Base-by-base conservation (phyloP, 2,113 vertebrate genomes). In the Ascaphus truei region DNA sequence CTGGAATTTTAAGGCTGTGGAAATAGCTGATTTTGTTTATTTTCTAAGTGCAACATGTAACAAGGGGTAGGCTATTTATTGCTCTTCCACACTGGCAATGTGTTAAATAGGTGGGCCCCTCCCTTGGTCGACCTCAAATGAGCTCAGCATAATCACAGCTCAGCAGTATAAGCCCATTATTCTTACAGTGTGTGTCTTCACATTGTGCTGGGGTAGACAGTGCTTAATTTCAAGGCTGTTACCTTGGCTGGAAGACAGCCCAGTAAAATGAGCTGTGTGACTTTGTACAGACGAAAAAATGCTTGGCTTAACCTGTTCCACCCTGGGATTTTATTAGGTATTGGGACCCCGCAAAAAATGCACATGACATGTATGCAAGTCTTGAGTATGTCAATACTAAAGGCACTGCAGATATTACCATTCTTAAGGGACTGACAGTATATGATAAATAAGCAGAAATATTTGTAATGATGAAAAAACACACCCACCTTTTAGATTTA, bases 91-190 rank as follows among this genome's bases (percentile, higher is more conserved):
- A 29, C 20, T 11, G 18, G 6, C 39, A 33, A 29, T 34, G 33
- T 34, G 71, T 12, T 13, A 55, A 39, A 39, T 31, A 68, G 36
- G 51, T 34, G 27, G 4, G 11, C 11, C 27, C 16, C 23, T 3
- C 7, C 2, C 53, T 26, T 0, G 12, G 13, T 2, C 3, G 30
- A 72, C n/a, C 57, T 56, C 52, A 13, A 7, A 5, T 0, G 55
- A 57, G 15, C 71, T 56, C 6, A 16, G 15, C 29, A 57, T 43
- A 31, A 61, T 62, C 27, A 73, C 15, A 61, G 57, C 48, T 73
- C 56, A 67, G 57, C 56, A 68, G 15, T n/a, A 62, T 51, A 7
- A 36, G n/a, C 45, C 27, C 62, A 59, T 61, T 61, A 66, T 41
- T 60, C 47, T 73, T 41, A 36, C 27, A n/a, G n/a, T n/a, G n/a